Conservation (phyloP, 2,888 invertebrate species). For the Acrocyrtus sp. region DNA sequence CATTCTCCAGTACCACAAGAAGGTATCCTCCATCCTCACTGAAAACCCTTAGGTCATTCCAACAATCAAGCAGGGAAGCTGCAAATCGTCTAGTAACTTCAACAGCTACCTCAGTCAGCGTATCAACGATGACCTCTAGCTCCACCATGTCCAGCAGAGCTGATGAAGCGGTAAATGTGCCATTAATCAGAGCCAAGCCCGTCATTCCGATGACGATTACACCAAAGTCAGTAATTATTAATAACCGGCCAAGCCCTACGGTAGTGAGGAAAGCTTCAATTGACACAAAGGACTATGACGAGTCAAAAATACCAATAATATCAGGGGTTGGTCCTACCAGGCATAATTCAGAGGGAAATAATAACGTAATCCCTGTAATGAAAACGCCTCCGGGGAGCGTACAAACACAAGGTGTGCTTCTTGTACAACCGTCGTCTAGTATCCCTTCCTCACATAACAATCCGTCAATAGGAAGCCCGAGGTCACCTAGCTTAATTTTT, state of each 20-base stretch:
- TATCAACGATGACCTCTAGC: constrained; percentile 43
- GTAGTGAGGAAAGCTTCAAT: constrained; percentile 40
- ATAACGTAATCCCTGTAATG: not conserved
- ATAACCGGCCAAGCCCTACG: constrained; percentile 21
- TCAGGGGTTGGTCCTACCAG: constrained; percentile 61
- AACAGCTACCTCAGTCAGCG: constrained; percentile 41
- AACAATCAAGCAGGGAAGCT: constrained; percentile 43
- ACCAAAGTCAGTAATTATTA: constrained; percentile 33
- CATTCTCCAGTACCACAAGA: constrained; percentile 59
- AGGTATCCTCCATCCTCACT: constrained; percentile 24
- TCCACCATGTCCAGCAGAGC: constrained; percentile 24
- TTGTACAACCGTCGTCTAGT: constrained; percentile 45
- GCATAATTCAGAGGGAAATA: constrained; percentile 25
- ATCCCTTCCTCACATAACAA: constrained; percentile 28
- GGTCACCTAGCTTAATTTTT: constrained; percentile 60
- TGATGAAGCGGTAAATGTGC: constrained; percentile 25
- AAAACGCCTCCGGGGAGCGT: constrained; percentile 33
- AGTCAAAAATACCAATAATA: constrained; percentile 62
- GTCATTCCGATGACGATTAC: constrained; percentile 31
- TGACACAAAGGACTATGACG: constrained; percentile 59
- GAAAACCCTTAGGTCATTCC: constrained; percentile 38
- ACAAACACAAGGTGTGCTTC: constrained; percentile 35
- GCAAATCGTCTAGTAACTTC: constrained; percentile 39
- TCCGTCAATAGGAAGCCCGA: constrained; percentile 65
- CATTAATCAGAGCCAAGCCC: constrained; percentile 35